A percentile compares a stretch with the other conserved stretches of the same genome.
Evolutionary conservation across 2,113 vertebrate genomes (phyloP).

Genomic region (Ptyas mucosa): DNA sequence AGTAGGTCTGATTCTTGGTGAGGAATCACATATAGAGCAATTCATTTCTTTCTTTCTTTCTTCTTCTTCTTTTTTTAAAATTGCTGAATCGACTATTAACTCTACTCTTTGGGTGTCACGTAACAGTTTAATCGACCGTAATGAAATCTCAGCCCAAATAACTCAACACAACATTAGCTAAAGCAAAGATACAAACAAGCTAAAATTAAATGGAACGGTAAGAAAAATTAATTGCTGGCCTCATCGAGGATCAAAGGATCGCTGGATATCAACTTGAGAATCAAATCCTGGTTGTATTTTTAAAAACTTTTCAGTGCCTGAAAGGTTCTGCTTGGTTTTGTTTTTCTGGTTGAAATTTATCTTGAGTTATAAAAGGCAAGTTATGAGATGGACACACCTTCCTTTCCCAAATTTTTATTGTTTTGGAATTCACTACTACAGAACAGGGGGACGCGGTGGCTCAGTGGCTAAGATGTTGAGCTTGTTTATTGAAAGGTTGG

Average conservation of each 20-base stretch:
- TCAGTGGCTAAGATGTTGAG: too few relatives aligned
- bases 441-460: too few relatives aligned
- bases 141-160: background rate
- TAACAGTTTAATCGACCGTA: background rate
- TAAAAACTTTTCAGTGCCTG: background rate
- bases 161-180: background rate
- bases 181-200: background rate
- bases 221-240: background rate
- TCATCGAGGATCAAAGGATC: background rate
- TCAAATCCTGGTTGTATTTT: background rate
- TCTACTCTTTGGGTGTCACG: background rate
- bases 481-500: too few relatives aligned
- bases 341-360: background rate
- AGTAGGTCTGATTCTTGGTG: background rate
- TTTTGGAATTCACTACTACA: background rate
- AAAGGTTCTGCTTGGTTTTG: background rate
- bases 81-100: background rate
- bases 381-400: background rate
- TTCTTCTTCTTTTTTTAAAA: too few relatives aligned
- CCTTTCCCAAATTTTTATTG: background rate
- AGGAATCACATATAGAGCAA: background rate
- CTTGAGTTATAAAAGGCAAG: background rate
- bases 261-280: background rate
- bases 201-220: background rate
- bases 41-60: background rate